phyloP scores from a whole-genome alignment of 1,140 invertebrate species.

The Papilio aristodemus region DNA sequence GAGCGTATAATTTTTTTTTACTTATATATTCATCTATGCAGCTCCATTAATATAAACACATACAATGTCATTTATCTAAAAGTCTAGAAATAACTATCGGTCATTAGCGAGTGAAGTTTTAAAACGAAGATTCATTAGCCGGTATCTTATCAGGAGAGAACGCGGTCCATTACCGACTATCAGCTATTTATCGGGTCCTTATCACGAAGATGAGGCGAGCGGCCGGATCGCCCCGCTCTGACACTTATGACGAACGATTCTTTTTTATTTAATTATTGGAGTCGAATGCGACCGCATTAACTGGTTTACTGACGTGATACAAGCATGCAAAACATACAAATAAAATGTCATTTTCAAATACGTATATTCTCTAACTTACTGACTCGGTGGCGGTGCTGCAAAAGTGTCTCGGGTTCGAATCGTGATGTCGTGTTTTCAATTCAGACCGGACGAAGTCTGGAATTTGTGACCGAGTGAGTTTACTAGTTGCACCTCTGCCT shows the following conservation, averaged over 20 bases:
- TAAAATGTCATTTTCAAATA: no score
- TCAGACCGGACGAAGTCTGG: no score
- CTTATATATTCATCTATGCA: background rate
- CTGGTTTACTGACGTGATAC: background rate
- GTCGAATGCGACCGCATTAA: slow-evolving; percentile 3
- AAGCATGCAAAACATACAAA: background rate
- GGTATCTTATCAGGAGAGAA: slow-evolving; percentile 53
- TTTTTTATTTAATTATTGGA: slow-evolving; percentile 25
- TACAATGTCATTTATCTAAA: slow-evolving; percentile 5
- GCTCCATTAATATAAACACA: background rate
- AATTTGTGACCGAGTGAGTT: no score
- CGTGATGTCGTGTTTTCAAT: no score
- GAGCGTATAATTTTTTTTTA: no score
- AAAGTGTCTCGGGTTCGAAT: no score
- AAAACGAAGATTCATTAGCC: slow-evolving; percentile 59
- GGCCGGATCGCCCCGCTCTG: slow-evolving; percentile 41
- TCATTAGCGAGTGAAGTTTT: slow-evolving; percentile 49
- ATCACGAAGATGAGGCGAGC: slow-evolving; percentile 53
- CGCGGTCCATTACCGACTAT: slow-evolving; percentile 54
- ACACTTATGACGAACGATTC: slow-evolving; percentile 37
- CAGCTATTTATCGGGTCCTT: slow-evolving; percentile 44
- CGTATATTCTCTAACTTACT: no score
- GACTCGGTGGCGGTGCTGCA: no score
- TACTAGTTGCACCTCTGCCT: no score
- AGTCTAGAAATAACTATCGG: slow-evolving; percentile 38